Evolutionary conservation across 2,888 invertebrate genomes (phyloP).

Genomic region (Cheilosia vulpina): DNA sequence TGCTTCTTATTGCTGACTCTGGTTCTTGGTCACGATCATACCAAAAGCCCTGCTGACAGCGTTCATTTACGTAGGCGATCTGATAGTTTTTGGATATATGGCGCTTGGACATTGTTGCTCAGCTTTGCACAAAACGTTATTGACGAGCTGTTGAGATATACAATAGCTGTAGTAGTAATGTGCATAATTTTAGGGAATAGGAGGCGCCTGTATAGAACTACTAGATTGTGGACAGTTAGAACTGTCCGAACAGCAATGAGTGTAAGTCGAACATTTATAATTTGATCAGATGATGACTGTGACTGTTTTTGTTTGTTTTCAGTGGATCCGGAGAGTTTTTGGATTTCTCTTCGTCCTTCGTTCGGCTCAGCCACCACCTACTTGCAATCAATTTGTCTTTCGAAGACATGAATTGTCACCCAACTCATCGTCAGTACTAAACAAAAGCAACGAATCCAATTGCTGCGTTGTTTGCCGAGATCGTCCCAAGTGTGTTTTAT

Average conservation of each 20-base stretch:
- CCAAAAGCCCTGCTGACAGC: constrained; percentile 63
- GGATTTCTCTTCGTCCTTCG: constrained; percentile 60
- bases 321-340: constrained; percentile 46
- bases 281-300: not conserved
- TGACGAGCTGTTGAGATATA: constrained; percentile 76
- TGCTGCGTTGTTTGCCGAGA: constrained; percentile 77
- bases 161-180: constrained; percentile 68
- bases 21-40: constrained; percentile 75
- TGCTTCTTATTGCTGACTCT: constrained; percentile 76
- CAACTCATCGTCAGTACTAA: constrained; percentile 5
- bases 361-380: constrained; percentile 14
- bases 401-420: constrained; percentile 10
- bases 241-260: constrained; percentile 21
- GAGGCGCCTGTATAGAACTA: constrained; percentile 22
- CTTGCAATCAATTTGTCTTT: not conserved
- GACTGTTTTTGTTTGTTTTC: not conserved
- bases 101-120: constrained; percentile 10
- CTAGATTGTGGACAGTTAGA: constrained; percentile 20
- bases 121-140: constrained; percentile 53
- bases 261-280: constrained; percentile 19
- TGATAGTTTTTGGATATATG: constrained; percentile 68
- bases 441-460: constrained; percentile 58
- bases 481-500: constrained; percentile 76
- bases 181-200: constrained; percentile 68
- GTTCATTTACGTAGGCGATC: constrained; percentile 66